Evolutionary conservation across 1,140 invertebrate species (phyloP).

Genomic region (Rhopalosiphum maidis): DNA sequence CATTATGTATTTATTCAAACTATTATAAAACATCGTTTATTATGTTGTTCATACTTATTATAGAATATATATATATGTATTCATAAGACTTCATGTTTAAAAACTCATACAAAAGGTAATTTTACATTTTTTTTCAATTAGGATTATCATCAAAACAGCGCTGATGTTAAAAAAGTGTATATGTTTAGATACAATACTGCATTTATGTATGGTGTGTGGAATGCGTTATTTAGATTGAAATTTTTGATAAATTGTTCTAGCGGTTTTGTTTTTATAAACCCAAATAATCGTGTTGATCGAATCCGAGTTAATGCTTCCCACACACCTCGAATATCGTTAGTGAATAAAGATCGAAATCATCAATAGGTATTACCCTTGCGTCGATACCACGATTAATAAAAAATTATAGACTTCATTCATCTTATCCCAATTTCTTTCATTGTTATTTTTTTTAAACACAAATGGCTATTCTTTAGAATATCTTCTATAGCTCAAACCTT

Average conservation of each 20-base stretch:
- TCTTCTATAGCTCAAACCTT: neutral
- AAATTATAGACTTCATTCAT: neutral
- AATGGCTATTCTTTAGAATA: neutral
- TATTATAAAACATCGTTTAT: neutral
- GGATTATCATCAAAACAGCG: neutral
- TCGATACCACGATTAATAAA: neutral
- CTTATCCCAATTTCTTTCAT: neutral
- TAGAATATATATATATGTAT: too few species aligned
- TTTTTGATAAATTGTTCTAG: neutral
- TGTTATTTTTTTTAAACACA: slow-evolving; percentile 13
- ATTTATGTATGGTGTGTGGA: neutral
- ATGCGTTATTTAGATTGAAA: neutral
- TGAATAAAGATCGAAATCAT: slow-evolving; percentile 16
- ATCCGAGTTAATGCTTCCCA: slow-evolving; percentile 26
- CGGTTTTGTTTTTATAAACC: neutral
- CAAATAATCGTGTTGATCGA: neutral
- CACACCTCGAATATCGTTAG: neutral
- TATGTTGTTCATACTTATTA: too few species aligned
- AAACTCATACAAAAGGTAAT: neutral
- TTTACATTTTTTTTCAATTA: neutral
- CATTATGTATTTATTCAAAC: neutral
- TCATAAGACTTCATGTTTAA: neutral
- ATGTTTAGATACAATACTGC: neutral
- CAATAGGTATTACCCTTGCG: neutral
- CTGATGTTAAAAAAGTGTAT: neutral